Conservation (phyloP, 2,888 invertebrate species). For the Miltochrista miniata region DNA sequence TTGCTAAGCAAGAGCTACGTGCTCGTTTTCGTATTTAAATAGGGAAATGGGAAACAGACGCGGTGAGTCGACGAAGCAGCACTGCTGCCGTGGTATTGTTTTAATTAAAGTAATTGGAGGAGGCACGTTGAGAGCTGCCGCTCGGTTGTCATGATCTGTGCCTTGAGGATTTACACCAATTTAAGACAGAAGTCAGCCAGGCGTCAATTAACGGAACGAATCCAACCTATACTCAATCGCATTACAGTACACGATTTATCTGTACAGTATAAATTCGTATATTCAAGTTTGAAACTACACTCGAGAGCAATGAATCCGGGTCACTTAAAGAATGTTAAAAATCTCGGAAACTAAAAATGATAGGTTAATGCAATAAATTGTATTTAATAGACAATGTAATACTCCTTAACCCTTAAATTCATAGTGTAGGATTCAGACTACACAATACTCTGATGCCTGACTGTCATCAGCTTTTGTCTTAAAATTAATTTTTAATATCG, state of each 20-base stretch:
- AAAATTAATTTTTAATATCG: too few relatives aligned
- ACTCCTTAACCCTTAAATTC: too few relatives aligned
- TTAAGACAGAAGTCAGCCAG: slow-evolving; percentile 72
- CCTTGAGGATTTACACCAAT: slow-evolving; percentile 82
- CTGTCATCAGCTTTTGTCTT: too few relatives aligned
- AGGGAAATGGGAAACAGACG: slow-evolving; percentile 82
- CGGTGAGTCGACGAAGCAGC: slow-evolving; percentile 79
- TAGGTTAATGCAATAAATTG: too few relatives aligned
- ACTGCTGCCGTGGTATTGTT: slow-evolving; percentile 80
- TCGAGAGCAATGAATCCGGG: too few relatives aligned
- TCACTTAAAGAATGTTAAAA: too few relatives aligned
- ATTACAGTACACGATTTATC: slow-evolving; percentile 33
- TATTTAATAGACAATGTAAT: too few relatives aligned
- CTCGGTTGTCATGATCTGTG: slow-evolving; percentile 79
- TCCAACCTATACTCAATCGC: slow-evolving; percentile 53
- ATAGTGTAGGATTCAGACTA: too few relatives aligned
- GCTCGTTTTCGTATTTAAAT: slow-evolving; percentile 83
- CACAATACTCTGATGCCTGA: too few relatives aligned
- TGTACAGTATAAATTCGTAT: slow-evolving; percentile 12
- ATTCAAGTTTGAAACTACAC: too few relatives aligned
- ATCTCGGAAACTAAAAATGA: too few relatives aligned
- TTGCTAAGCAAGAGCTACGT: slow-evolving; percentile 72
- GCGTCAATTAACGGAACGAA: slow-evolving; percentile 73
- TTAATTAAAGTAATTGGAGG: slow-evolving; percentile 84
- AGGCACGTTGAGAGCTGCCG: slow-evolving; percentile 77